Conservation (phyloP, 2,797 vertebrate genomes). For the Melanotaenia parkinsoni region DNA sequence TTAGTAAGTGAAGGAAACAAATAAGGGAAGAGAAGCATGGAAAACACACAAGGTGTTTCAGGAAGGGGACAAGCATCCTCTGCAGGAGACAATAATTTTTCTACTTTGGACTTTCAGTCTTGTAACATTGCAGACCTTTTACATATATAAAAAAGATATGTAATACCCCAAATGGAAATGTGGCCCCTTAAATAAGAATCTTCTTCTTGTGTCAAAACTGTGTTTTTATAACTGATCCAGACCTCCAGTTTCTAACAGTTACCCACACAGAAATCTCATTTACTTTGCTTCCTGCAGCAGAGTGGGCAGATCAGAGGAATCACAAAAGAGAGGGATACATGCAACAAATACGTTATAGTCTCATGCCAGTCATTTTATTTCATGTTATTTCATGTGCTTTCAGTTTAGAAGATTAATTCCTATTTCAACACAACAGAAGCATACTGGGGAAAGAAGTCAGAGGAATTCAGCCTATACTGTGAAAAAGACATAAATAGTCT, state of each 20-base stretch:
- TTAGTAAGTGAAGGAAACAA: background rate
- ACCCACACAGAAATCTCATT: conserved; percentile 49
- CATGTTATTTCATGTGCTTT: conserved; percentile 15
- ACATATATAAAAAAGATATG: background rate
- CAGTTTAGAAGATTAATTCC: conserved; percentile 34
- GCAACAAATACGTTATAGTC: conserved; percentile 45
- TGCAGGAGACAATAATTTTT: background rate
- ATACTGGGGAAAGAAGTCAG: background rate
- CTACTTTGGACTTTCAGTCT: background rate
- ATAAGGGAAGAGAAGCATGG: background rate
- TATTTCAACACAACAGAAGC: background rate
- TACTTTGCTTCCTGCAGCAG: conserved; percentile 29
- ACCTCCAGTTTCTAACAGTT: background rate
- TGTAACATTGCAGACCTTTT: background rate
- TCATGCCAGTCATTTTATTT: conserved; percentile 10
- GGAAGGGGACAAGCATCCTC: background rate
- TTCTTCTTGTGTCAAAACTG: background rate
- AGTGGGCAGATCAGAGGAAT: conserved; percentile 55
- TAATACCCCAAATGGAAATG: background rate
- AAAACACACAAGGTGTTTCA: background rate
- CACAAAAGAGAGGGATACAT: conserved; percentile 26
- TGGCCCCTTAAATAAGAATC: rapidly evolving
- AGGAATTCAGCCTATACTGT: background rate
- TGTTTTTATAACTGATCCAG: background rate
- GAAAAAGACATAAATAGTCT: background rate